These are phyloP conservation scores for Eriocheir sinensis DNA, from an alignment of 1,140 invertebrate genomes.

Conservation along the genomic window DNA sequence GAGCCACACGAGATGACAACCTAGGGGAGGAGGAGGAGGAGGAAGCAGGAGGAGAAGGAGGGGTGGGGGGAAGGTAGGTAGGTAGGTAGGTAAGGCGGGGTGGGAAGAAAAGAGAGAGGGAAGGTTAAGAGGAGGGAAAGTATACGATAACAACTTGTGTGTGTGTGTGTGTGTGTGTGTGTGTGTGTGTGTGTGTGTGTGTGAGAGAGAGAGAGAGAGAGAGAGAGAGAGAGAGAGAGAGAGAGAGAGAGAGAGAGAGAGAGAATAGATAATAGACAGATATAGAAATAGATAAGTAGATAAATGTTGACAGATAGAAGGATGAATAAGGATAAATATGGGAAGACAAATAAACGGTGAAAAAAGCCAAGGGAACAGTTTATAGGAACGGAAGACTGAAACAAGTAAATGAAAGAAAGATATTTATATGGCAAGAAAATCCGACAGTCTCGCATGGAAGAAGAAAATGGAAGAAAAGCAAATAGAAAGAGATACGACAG, in stretches of 20 bases:
- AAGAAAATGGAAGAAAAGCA: not conserved
- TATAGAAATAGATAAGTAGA: slow-evolving; percentile 17
- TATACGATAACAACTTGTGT: slow-evolving; percentile 26
- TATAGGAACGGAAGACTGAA: too few species aligned
- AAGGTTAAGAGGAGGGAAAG: not conserved
- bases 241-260: not conserved
- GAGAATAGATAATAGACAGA: not conserved
- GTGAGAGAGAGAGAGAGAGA: not conserved
- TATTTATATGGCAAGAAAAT: not conserved
- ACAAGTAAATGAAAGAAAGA: not conserved
- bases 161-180: not conserved
- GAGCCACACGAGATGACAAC: slow-evolving; percentile 51
- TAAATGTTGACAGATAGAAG: not conserved
- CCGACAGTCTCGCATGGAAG: not conserved
- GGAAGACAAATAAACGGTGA: too few species aligned
- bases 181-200: not conserved
- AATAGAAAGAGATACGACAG: not conserved
- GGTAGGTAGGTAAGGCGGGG: not conserved
- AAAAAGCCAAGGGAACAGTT: not conserved
- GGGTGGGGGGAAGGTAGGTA: not conserved
- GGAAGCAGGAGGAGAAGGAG: not conserved
- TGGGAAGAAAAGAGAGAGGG: not conserved
- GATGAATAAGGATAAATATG: not conserved
- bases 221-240: not conserved
- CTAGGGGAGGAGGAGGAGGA: not conserved